Evolutionary conservation across 53 echinoderm and acorn worm genomes (phyloP).

Genomic region (Antedon mediterranea): DNA sequence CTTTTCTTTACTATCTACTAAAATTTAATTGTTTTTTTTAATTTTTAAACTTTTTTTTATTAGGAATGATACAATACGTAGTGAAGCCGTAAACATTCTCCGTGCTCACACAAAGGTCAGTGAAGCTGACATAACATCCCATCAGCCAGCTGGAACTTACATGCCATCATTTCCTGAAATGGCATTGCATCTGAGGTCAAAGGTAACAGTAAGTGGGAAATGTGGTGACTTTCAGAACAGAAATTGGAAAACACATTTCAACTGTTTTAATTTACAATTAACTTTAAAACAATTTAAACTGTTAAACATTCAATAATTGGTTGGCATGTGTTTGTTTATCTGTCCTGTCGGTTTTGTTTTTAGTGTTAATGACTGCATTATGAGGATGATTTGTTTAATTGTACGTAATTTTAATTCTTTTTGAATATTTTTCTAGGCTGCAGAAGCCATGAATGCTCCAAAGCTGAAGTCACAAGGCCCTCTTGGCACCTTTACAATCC

Average conservation of each 20-base stretch:
- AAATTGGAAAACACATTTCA: too few relatives aligned
- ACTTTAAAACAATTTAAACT: too few relatives aligned
- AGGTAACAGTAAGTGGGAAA: conserved; percentile 15
- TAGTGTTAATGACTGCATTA: too few relatives aligned
- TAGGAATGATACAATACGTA: conserved; percentile 34
- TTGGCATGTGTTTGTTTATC: too few relatives aligned
- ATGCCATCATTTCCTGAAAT: conserved; percentile 44
- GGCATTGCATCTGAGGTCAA: conserved; percentile 28
- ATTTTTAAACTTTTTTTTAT: background rate
- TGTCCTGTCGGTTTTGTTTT: too few relatives aligned
- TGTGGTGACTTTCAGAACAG: too few relatives aligned
- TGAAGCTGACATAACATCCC: conserved; percentile 9
- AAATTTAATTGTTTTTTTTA: background rate
- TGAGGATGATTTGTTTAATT: too few relatives aligned
- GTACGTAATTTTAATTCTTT: too few relatives aligned
- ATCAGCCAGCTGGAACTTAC: conserved; percentile 6
- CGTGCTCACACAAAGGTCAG: conserved; percentile 17
- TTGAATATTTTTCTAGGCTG: conserved; percentile 15
- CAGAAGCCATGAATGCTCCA: conserved; percentile 23
- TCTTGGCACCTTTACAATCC: conserved; percentile 47
- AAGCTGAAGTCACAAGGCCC: conserved; percentile 51
- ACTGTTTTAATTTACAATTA: too few relatives aligned
- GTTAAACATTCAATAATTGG: too few relatives aligned
- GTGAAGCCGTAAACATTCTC: conserved; percentile 31
- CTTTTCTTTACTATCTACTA: background rate